These are phyloP conservation scores for Microplitis mediator DNA, from an alignment of 1,140 invertebrate species.

Conservation along the genomic window DNA sequence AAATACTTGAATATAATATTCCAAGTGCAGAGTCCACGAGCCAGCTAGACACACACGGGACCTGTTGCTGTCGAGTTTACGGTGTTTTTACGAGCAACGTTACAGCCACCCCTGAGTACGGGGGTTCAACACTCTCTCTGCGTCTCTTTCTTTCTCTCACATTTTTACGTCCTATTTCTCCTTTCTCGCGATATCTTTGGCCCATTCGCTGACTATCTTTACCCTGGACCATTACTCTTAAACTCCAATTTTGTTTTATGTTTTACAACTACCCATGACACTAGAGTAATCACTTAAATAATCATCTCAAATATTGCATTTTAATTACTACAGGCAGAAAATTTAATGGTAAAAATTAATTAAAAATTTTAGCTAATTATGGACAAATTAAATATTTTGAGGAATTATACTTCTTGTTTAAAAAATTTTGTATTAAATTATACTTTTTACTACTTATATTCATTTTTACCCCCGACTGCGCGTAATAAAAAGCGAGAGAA, in stretches of 20 bases:
- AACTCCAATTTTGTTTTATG: slow-evolving; percentile 30
- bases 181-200: slow-evolving; percentile 16
- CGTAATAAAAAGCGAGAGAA: too few species aligned
- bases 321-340: not conserved
- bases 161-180: not conserved
- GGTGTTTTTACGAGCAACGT: slow-evolving; percentile 63
- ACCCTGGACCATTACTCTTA: slow-evolving; percentile 3
- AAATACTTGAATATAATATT: slow-evolving; percentile 33
- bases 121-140: slow-evolving; percentile 41
- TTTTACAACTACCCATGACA: slow-evolving; percentile 37
- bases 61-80: slow-evolving; percentile 65
- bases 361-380: too few species aligned
- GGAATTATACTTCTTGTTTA: too few species aligned
- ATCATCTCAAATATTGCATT: too few species aligned
- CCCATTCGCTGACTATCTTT: slow-evolving; percentile 25
- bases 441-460: too few species aligned
- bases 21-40: slow-evolving; percentile 2
- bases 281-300: not conserved
- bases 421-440: too few species aligned
- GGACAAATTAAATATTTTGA: too few species aligned
- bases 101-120: slow-evolving; percentile 56
- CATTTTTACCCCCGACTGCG: too few species aligned
- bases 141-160: slow-evolving; percentile 6
- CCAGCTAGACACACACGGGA: slow-evolving; percentile 57
- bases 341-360: too few species aligned